Percentiles rank a stretch among this genome's conserved stretches.
phyloP scores from a whole-genome alignment of 2,797 vertebrate species.

The Staurois parvus region DNA sequence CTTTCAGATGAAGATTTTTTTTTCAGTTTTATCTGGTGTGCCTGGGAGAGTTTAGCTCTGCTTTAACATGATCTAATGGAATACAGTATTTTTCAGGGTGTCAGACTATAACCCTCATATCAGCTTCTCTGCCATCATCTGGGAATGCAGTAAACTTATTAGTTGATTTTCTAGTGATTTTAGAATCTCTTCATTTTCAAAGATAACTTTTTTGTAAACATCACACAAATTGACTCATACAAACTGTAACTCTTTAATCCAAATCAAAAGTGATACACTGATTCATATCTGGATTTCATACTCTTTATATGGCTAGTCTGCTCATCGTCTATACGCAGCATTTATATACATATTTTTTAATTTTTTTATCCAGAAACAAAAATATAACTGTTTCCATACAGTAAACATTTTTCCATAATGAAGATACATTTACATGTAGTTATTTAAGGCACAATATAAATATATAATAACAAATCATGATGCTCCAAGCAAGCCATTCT shows the following conservation, averaged over 20 bases:
- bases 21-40: too few species aligned
- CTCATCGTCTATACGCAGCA: slow-evolving; percentile 26
- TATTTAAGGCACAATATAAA: slow-evolving; percentile 79
- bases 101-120: too few species aligned
- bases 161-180: too few species aligned
- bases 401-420: slow-evolving; percentile 65
- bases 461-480: slow-evolving; percentile 64
- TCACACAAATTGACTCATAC: background rate
- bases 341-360: slow-evolving; percentile 63
- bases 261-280: slow-evolving; percentile 51
- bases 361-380: slow-evolving; percentile 64
- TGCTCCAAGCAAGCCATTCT: slow-evolving; percentile 38
- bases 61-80: too few species aligned
- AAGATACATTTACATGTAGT: slow-evolving; percentile 64
- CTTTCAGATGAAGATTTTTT: too few species aligned
- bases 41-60: too few species aligned
- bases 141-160: too few species aligned
- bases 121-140: too few species aligned
- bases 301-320: slow-evolving; percentile 18
- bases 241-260: slow-evolving; percentile 51
- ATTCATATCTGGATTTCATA: slow-evolving; percentile 54
- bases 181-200: background rate
- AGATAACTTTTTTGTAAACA: background rate
- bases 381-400: slow-evolving; percentile 62
- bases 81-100: too few species aligned